phyloP scores from a whole-genome alignment of 1,140 invertebrate genomes.

The Heterodera schachtii region DNA sequence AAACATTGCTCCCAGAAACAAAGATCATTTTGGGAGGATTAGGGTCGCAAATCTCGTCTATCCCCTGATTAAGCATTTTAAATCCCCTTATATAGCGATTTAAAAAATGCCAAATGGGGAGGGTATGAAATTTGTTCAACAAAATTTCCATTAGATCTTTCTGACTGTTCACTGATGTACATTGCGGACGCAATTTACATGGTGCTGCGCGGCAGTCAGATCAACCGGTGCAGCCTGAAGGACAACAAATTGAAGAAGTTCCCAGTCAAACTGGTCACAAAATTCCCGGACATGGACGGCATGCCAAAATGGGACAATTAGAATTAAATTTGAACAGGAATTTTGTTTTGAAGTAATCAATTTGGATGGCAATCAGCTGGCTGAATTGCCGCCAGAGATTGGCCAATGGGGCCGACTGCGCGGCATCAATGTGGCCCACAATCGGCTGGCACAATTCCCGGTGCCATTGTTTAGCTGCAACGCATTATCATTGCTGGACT shows the following conservation, averaged over 20 bases:
- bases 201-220: conserved; percentile 40
- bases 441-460: conserved; percentile 45
- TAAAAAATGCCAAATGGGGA: too few species aligned
- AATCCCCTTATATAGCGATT: too few species aligned
- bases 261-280: conserved; percentile 49
- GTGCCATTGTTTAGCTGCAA: conserved; percentile 37
- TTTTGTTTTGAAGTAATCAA: conserved; percentile 52
- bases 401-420: conserved; percentile 42
- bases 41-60: too few species aligned
- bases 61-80: too few species aligned
- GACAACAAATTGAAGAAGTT: conserved; percentile 58
- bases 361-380: conserved; percentile 53
- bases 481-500: conserved; percentile 46
- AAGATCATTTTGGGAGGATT: too few species aligned
- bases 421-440: conserved; percentile 51
- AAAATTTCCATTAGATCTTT: conserved; percentile 47
- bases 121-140: neutral
- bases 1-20: neutral
- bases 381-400: conserved; percentile 53
- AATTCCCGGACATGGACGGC: conserved; percentile 54
- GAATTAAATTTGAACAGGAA: neutral
- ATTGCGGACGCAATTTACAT: conserved; percentile 57
- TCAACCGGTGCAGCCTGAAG: conserved; percentile 51
- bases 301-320: neutral
- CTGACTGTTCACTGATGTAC: conserved; percentile 58